Conservation (phyloP, 2,797 vertebrate species). For the Macropodus opercularis region DNA sequence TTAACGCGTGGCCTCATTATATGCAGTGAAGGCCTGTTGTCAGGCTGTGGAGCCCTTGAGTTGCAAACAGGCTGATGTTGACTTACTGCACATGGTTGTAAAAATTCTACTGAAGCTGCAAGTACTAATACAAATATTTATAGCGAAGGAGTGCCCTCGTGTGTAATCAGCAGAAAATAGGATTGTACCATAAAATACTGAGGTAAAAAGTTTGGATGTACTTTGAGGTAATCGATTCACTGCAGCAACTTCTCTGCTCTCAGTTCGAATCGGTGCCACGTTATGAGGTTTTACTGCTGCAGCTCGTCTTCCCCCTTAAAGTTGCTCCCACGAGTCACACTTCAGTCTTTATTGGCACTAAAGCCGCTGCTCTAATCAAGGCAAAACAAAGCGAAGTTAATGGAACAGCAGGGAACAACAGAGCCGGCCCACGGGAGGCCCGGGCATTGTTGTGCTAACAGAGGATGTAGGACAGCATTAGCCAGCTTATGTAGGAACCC, state of each 20-base stretch:
- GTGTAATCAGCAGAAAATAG: background rate
- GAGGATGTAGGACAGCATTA: conserved; percentile 40
- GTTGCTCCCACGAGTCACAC: background rate
- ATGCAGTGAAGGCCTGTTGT: conserved; percentile 27
- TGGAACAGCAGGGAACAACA: conserved; percentile 24
- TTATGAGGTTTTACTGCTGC: background rate
- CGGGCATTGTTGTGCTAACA: conserved; percentile 51
- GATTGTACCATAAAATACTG: too few relatives aligned
- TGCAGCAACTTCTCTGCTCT: too few relatives aligned
- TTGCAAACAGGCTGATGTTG: too few relatives aligned
- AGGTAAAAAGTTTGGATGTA: too few relatives aligned
- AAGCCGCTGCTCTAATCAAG: conserved; percentile 23
- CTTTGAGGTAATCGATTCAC: too few relatives aligned
- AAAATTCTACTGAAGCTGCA: background rate
- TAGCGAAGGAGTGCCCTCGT: background rate
- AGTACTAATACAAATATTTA: background rate
- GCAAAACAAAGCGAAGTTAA: conserved; percentile 8
- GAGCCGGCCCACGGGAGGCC: background rate
- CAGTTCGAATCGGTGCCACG: background rate
- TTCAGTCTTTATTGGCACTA: conserved; percentile 16
- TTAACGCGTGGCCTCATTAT: background rate
- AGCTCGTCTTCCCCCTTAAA: conserved; percentile 6
- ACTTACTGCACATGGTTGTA: too few relatives aligned
- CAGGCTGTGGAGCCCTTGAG: conserved; percentile 54
- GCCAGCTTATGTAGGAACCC: conserved; percentile 33